Base-by-base conservation (phyloP, 2,113 vertebrate species). In the Callospermophilus lateralis region DNA sequence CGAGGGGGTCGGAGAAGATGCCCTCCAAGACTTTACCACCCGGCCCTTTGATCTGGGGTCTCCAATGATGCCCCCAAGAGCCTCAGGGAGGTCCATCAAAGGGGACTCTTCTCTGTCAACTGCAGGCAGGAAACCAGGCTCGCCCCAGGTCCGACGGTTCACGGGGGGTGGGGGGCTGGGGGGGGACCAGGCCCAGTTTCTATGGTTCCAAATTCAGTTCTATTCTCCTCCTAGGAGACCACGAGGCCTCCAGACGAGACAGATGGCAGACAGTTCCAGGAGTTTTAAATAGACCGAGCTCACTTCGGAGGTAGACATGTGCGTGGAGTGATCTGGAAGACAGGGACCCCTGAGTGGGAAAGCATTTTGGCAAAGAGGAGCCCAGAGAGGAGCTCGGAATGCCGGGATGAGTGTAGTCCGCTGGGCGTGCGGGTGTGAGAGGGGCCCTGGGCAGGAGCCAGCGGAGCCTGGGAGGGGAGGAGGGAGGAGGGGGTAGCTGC, bases 321-420 rank as follows among this genome's bases (percentile, higher is more conserved):
- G 78, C 20, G 13, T 87, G 86, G 95, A 94, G 85, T 80, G 94
- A 97, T 85, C 93, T 89, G 94, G 95, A 93, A 96, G 95, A 79
- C 78, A 90, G 95, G 93, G 97, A 94, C 97, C 97, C 97, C 94
- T 96, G 78, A 96, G 97, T 97, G 97, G 96, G 97, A 96, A 95
- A 96, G 89, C 72, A 45, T 95, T 89, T 95, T 97, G 97, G 95
- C 97, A 95, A 79, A 77, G 80, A 90, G 72, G 81, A 91, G 32
- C 76, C 91, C 45, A 17, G 58, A 76, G 65, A 26, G 84, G 86
- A 91, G 74, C n/a, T 63, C 1, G 30, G 78, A 77, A 78, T 53
- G 78, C 24, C 74, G 32, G 90, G 68, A 53, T 58, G 85, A 74
- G 70, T 85, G 95, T 39, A 55, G 79, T 79, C 86, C 45, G 97